Evolutionary conservation across 1,140 invertebrate species (phyloP).

Genomic region (Solen grandis): DNA sequence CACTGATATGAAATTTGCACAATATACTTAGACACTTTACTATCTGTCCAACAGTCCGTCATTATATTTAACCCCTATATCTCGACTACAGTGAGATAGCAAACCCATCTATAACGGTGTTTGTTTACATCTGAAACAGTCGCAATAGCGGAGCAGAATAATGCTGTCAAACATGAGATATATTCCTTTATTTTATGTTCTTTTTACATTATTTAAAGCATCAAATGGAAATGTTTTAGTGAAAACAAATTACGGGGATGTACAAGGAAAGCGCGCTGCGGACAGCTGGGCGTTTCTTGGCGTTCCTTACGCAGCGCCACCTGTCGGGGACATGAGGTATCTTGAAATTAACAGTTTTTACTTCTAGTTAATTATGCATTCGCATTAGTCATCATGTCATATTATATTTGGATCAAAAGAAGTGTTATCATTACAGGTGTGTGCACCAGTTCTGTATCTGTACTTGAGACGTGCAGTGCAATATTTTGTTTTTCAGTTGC

Average conservation of each 20-base stretch:
- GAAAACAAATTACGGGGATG: not conserved
- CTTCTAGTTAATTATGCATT: not conserved
- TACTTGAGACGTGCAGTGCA: not conserved
- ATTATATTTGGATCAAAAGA: too few relatives aligned
- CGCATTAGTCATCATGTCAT: not conserved
- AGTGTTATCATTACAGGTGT: not conserved
- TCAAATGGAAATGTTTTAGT: not conserved
- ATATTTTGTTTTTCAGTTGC: not conserved
- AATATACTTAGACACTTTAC: too few relatives aligned
- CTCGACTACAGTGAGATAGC: too few relatives aligned
- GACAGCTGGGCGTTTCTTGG: not conserved
- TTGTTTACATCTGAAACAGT: too few relatives aligned
- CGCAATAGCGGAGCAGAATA: too few relatives aligned
- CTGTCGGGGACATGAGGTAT: not conserved
- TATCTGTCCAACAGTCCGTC: too few relatives aligned
- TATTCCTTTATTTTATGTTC: too few relatives aligned
- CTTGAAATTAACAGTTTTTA: not conserved
- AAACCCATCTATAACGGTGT: too few relatives aligned
- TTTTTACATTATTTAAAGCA: too few relatives aligned
- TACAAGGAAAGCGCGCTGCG: not conserved
- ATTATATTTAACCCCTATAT: too few relatives aligned
- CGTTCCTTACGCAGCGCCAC: not conserved
- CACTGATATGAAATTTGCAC: too few relatives aligned
- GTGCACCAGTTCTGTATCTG: not conserved
- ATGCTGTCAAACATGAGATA: too few relatives aligned